Percentiles rank a stretch among this genome's conserved stretches.
Conservation (phyloP, 2,797 vertebrate genomes). For the Enteromius treurensis region DNA sequence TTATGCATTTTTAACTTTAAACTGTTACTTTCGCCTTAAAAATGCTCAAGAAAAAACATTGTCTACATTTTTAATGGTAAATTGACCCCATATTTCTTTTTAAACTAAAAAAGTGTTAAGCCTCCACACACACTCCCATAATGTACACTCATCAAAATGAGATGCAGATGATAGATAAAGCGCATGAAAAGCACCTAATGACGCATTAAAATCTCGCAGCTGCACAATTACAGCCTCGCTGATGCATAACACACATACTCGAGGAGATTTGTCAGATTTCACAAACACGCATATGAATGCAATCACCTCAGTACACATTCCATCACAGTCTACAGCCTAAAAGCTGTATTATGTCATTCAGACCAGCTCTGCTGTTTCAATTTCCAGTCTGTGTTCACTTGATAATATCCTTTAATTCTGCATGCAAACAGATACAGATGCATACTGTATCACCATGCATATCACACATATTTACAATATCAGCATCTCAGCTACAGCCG, state of each 20-base stretch:
- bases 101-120: not conserved
- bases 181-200: not conserved
- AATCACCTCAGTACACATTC: conserved; percentile 32
- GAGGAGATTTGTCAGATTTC: not conserved
- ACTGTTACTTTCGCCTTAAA: not conserved
- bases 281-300: conserved; percentile 27
- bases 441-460: not conserved
- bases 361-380: conserved; percentile 22
- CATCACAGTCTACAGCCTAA: not conserved
- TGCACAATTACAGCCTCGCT: not conserved
- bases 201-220: not conserved
- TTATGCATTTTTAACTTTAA: not conserved
- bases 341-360: not conserved
- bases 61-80: not conserved
- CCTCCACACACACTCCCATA: not conserved
- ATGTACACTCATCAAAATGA: not conserved
- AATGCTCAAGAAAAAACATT: too few species aligned
- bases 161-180: not conserved
- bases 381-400: not conserved
- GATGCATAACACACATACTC: conserved; percentile 22
- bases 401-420: not conserved
- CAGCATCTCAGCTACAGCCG: not conserved
- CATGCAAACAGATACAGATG: not conserved
- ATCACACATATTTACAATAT: not conserved
- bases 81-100: not conserved